Evolutionary conservation across 2,888 invertebrate species (phyloP).

Genomic region (Tenthredo notha): DNA sequence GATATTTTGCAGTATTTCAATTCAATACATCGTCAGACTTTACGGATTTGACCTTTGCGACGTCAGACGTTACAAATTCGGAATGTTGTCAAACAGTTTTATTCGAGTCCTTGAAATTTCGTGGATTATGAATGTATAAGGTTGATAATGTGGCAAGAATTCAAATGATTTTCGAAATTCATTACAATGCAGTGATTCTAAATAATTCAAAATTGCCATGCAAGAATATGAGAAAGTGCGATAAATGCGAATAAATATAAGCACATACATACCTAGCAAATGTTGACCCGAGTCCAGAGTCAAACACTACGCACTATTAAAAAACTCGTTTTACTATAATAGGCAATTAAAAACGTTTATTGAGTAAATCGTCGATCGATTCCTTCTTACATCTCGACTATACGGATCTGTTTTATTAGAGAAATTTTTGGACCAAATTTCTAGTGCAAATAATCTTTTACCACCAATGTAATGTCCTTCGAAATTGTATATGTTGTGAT

Average conservation of each 20-base stretch:
- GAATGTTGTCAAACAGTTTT: conserved; percentile 24
- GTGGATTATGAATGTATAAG: neutral
- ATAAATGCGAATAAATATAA: neutral
- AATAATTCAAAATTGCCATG: neutral
- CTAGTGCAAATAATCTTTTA: neutral
- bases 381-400: conserved; percentile 1
- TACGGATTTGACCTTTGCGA: neutral
- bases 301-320: conserved; percentile 28
- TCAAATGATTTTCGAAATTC: neutral
- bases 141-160: neutral
- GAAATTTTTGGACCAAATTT: neutral
- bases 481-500: neutral
- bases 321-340: neutral
- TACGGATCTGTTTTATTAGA: neutral
- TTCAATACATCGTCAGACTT: neutral
- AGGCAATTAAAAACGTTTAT: neutral
- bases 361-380: neutral
- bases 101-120: conserved; percentile 19
- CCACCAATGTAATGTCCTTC: neutral
- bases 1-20: neutral
- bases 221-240: neutral
- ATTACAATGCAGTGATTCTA: neutral
- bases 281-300: conserved; percentile 32
- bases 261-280: conserved; percentile 18
- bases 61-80: neutral